Evolutionary conservation across 2,797 vertebrate species (phyloP), one percentile per base, ranked within the genome.

Genomic region (Siniperca obscura): DNA sequence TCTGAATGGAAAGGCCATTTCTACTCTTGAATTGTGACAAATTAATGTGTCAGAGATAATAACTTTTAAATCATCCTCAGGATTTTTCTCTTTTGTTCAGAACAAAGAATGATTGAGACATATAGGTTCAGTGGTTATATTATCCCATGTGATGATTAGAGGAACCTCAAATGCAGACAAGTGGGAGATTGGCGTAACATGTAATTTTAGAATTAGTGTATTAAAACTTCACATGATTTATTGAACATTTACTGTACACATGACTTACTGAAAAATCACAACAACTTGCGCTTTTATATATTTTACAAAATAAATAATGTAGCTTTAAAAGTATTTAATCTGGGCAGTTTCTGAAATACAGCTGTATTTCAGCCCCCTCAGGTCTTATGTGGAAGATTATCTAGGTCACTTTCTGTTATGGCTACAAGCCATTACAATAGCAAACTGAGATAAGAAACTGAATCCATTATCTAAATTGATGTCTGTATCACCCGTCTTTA

Each of bases 1-100:
- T 4, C 22, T 30, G 76, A 73, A 81, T 64, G 22, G 34, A 84
- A 78, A 80, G 44, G 55, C 27, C 30, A 70, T 86, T 76, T 86
- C 40, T 19, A 22, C 40, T 19, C 34, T 55, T 14, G 13, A 48
- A 77, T 19, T 61, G 46, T 75, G 64, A 80, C 25, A 71, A 69
- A 77, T 57, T 60, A 16, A 61, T 56, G n/a, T 59, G 30, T 59
- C 19, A 70, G 13, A 42, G 14, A 70, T 52, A 25, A 62, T 12
- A 34, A 42, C 14, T 76, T 79, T 13, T 19, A 72, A 69, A 87
- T 57, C 2, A 25, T 44, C 19, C 9, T n/a, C 30, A 30, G 21
- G 21, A 17, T 34, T 60, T n/a, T 48, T 17, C 27, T 68, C 7
- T 60, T 60, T 71, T 21, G 67, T 61, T 59, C 1, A 3, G 30